phyloP scores from a whole-genome alignment of 2,888 invertebrate species.

The Prenolepis imparis region DNA sequence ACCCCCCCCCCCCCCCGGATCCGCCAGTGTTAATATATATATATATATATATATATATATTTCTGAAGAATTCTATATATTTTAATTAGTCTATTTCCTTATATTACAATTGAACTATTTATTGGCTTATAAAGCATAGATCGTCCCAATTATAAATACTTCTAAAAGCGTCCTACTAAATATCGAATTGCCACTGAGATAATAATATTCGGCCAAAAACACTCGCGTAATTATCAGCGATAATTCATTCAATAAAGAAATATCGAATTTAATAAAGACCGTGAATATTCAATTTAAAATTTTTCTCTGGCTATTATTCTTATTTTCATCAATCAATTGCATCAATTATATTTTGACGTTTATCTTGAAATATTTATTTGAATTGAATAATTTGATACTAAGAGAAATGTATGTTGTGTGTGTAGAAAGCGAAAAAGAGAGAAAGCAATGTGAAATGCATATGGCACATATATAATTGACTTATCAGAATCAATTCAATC shows the following conservation, averaged over 20 bases:
- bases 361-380: neutral
- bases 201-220: neutral
- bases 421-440: neutral
- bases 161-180: neutral
- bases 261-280: slow-evolving; percentile 35
- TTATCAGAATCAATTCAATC: too few species aligned
- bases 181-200: neutral
- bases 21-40: too few species aligned
- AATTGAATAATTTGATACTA: neutral
- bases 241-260: slow-evolving; percentile 49
- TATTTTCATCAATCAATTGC: neutral
- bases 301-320: neutral
- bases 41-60: too few species aligned
- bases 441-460: neutral
- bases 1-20: too few species aligned
- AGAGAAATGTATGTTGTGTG: neutral
- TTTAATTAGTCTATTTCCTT: neutral
- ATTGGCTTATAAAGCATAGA: neutral
- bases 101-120: neutral
- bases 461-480: too few species aligned
- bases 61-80: neutral
- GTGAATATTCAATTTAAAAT: slow-evolving; percentile 3
- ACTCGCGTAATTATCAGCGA: neutral
- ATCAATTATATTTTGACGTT: neutral
- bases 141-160: neutral